Percentiles rank a stretch among this genome's conserved stretches.
These are phyloP conservation scores for Syrrhaptes paradoxus DNA, from an alignment of 2,113 vertebrate genomes.

Conservation along the genomic window DNA sequence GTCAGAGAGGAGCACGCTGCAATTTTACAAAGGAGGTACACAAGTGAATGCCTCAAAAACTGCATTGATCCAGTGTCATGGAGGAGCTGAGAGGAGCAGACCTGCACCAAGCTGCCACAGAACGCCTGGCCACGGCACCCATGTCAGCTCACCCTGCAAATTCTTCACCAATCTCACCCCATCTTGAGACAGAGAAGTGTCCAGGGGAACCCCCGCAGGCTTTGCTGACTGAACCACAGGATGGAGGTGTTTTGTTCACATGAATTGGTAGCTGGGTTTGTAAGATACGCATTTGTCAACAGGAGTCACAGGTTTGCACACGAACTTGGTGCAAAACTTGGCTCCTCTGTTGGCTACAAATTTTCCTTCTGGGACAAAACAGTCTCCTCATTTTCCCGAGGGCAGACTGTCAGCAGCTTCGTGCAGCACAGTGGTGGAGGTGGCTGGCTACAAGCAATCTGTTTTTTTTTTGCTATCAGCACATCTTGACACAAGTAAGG, in stretches of 20 bases:
- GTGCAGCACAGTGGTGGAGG: neutral
- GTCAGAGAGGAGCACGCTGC: neutral
- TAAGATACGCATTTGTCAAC: neutral
- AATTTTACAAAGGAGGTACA: neutral
- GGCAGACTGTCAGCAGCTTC: neutral
- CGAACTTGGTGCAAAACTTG: neutral
- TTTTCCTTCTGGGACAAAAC: neutral
- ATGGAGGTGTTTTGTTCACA: neutral
- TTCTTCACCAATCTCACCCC: neutral
- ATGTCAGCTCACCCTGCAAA: neutral
- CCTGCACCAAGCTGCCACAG: neutral
- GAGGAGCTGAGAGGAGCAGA: neutral
- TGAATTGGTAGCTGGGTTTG: neutral
- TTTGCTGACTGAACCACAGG: accelerated
- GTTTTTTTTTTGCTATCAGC: neutral
- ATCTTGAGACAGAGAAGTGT: neutral
- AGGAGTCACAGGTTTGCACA: neutral
- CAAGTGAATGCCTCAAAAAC: neutral
- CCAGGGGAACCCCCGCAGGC: neutral
- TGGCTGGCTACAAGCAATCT: accelerated
- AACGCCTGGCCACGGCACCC: accelerated
- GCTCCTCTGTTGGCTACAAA: neutral
- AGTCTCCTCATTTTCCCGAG: neutral
- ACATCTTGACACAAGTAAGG: neutral
- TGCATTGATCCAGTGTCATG: accelerated